These are phyloP conservation scores for Empidonax traillii DNA, from an alignment of 2,113 vertebrate species.

Conservation along the genomic window DNA sequence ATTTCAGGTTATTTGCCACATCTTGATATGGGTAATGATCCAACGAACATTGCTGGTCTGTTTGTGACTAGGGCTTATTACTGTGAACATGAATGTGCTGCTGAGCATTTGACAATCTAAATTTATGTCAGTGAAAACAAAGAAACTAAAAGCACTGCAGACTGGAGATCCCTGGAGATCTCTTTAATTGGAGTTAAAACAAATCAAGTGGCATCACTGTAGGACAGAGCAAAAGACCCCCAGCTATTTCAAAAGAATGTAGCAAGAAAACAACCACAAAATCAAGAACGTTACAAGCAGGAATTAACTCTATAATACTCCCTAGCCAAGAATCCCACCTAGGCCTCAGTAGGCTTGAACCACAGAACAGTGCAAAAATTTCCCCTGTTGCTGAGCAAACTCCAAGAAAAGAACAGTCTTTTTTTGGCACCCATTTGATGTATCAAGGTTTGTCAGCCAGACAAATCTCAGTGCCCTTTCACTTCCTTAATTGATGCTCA, in stretches of 20 bases:
- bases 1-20: slow-evolving; percentile 32
- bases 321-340: too few relatives aligned
- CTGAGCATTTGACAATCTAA: background rate
- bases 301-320: background rate
- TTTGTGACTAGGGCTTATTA: background rate
- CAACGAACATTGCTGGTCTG: background rate
- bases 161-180: background rate
- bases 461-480: background rate
- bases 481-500: background rate
- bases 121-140: background rate
- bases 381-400: background rate
- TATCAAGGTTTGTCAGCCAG: background rate
- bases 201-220: background rate
- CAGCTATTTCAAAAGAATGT: background rate
- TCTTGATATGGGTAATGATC: background rate
- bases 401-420: background rate
- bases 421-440: background rate
- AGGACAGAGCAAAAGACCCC: background rate
- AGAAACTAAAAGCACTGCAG: background rate
- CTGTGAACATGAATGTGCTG: background rate
- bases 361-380: background rate
- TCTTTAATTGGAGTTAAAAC: background rate
- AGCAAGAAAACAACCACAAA: background rate
- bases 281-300: background rate
- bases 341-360: background rate